Conservation (phyloP, 2,113 vertebrate genomes). For the Cercopithecus mona region DNA sequence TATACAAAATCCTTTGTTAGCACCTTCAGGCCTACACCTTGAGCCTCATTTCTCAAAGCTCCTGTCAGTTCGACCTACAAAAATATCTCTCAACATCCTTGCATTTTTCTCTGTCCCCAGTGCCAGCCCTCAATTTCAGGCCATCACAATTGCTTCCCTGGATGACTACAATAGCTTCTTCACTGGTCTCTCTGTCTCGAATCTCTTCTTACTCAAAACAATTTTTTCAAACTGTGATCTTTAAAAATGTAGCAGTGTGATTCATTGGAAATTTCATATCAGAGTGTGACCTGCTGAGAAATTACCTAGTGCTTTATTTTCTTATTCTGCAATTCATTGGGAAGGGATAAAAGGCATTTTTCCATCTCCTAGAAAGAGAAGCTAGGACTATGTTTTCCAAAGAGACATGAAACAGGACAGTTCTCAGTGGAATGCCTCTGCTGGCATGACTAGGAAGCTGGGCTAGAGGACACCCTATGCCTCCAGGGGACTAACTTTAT, state of each 20-base stretch:
- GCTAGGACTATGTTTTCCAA: neutral
- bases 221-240: conserved; percentile 54
- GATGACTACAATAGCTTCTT: conserved; percentile 34
- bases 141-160: neutral
- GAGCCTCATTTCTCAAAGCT: conserved; percentile 37
- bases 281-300: conserved; percentile 51
- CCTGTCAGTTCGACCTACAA: neutral
- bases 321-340: neutral
- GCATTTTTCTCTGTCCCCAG: conserved; percentile 18
- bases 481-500: neutral
- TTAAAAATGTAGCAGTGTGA: conserved; percentile 30
- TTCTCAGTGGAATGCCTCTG: neutral
- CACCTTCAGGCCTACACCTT: neutral
- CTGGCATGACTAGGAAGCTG: neutral
- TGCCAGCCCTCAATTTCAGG: neutral
- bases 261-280: conserved; percentile 49
- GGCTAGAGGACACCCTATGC: neutral
- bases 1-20: neutral
- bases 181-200: conserved; percentile 29
- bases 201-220: neutral
- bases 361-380: neutral
- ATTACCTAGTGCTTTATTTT: conserved; percentile 53
- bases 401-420: neutral
- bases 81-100: conserved; percentile 47
- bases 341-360: conserved; percentile 28